A percentile compares a stretch with the other conserved stretches of the same genome.
phyloP scores from a whole-genome alignment of 2,888 invertebrate species.

The Anticlea derivata region DNA sequence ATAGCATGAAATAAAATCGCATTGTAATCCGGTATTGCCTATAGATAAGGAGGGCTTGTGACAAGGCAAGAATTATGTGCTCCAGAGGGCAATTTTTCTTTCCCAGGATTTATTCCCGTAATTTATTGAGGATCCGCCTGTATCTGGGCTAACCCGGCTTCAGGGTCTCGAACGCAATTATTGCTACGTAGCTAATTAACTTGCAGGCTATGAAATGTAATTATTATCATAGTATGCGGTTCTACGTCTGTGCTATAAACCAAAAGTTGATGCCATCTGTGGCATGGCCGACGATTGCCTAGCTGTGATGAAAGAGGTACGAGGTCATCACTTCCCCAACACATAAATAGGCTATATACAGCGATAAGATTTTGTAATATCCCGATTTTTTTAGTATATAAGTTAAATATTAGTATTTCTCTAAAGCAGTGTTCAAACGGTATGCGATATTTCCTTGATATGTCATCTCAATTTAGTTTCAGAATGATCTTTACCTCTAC shows the following conservation, averaged over 20 bases:
- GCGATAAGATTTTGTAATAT: too few species aligned
- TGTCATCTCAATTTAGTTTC: too few species aligned
- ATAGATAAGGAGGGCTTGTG: constrained; percentile 83
- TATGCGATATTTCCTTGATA: too few species aligned
- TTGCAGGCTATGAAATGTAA: constrained; percentile 37
- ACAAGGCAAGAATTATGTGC: constrained; percentile 85
- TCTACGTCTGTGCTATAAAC: neutral
- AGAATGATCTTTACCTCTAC: too few species aligned
- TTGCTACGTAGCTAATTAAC: constrained; percentile 66
- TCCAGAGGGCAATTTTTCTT: constrained; percentile 84
- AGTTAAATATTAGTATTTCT: too few species aligned
- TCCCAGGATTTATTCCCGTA: constrained; percentile 82
- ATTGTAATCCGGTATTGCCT: constrained; percentile 84
- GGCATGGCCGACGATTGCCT: too few species aligned
- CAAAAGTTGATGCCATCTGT: too few species aligned
- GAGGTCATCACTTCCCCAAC: too few species aligned
- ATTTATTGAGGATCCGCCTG: constrained; percentile 83
- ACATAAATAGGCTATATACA: too few species aligned
- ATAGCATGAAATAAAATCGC: constrained; percentile 82
- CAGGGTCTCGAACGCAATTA: constrained; percentile 69
- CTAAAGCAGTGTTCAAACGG: too few species aligned
- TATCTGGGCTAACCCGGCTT: constrained; percentile 80
- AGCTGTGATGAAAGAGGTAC: too few species aligned
- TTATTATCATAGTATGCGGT: constrained; percentile 14
- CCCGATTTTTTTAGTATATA: too few species aligned